phyloP scores from a whole-genome alignment of 2,797 vertebrate genomes.

The Amblyraja radiata region DNA sequence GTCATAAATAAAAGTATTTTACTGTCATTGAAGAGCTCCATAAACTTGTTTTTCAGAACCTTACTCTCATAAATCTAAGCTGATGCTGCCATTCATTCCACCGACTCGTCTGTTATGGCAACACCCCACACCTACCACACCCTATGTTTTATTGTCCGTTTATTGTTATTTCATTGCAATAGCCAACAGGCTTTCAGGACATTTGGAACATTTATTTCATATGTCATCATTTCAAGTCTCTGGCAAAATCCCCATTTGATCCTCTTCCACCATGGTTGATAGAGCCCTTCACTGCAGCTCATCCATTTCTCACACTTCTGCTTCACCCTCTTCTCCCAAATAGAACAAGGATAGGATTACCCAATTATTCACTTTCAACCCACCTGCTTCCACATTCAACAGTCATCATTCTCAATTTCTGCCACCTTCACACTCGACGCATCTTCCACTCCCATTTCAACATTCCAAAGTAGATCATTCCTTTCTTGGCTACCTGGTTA shows the following conservation, averaged over 20 bases:
- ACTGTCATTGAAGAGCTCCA: neutral
- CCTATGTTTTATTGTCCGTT: neutral
- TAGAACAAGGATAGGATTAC: too few relatives aligned
- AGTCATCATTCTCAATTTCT: too few relatives aligned
- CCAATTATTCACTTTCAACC: too few relatives aligned
- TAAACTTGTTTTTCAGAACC: neutral
- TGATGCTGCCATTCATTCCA: neutral
- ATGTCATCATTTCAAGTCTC: neutral
- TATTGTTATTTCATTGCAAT: neutral
- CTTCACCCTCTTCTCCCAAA: too few relatives aligned
- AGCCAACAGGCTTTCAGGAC: neutral
- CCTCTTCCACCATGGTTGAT: too few relatives aligned
- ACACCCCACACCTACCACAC: neutral
- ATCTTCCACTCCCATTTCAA: too few relatives aligned
- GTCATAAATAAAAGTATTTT: neutral
- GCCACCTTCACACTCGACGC: too few relatives aligned
- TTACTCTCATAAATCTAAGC: neutral
- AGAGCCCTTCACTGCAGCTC: too few relatives aligned
- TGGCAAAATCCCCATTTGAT: neutral
- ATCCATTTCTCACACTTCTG: too few relatives aligned
- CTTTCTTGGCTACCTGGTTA: too few relatives aligned
- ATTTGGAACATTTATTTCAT: neutral
- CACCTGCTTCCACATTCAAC: too few relatives aligned
- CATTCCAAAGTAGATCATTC: too few relatives aligned
- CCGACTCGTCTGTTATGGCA: neutral